Percentiles rank a stretch among this genome's conserved stretches.
Evolutionary conservation across 2,113 vertebrate species (phyloP).

Genomic region (Amblyopsis rosae): DNA sequence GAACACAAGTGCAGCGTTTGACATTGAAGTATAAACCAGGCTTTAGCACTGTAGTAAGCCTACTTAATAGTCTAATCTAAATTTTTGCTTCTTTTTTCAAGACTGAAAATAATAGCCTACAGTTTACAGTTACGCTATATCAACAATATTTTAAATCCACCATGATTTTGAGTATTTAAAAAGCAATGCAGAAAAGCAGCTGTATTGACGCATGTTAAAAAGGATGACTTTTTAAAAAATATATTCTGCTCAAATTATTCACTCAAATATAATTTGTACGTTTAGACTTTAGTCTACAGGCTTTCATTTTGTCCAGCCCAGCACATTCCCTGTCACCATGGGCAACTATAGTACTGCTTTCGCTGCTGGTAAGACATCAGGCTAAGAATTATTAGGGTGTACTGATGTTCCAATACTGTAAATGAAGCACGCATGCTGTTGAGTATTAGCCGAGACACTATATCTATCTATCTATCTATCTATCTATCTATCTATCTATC

Average conservation of each 20-base stretch:
- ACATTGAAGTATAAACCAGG: no score
- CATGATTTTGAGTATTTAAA: no score
- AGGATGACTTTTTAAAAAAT: background rate
- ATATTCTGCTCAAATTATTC: slow-evolving; percentile 41
- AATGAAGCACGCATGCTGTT: slow-evolving; percentile 4
- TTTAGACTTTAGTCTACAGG: slow-evolving; percentile 44
- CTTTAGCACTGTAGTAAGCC: no score
- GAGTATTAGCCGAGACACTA: background rate
- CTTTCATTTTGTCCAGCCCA: slow-evolving; percentile 7
- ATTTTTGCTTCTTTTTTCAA: no score
- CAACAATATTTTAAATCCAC: no score
- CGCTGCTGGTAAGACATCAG: slow-evolving; percentile 59
- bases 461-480: no score
- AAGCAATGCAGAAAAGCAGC: no score
- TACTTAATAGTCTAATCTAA: no score
- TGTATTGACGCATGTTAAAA: background rate
- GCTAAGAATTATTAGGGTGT: slow-evolving; percentile 3
- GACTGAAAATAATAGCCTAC: no score
- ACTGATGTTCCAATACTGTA: slow-evolving; percentile 13
- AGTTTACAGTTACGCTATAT: no score
- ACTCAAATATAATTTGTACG: slow-evolving; percentile 51
- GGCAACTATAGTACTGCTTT: slow-evolving; percentile 72
- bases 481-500: no score
- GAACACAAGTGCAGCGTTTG: no score
- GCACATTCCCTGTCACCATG: slow-evolving; percentile 56